These are phyloP conservation scores for Eubucco bourcierii DNA, from an alignment of 2,113 vertebrate genomes.

Conservation along the genomic window DNA sequence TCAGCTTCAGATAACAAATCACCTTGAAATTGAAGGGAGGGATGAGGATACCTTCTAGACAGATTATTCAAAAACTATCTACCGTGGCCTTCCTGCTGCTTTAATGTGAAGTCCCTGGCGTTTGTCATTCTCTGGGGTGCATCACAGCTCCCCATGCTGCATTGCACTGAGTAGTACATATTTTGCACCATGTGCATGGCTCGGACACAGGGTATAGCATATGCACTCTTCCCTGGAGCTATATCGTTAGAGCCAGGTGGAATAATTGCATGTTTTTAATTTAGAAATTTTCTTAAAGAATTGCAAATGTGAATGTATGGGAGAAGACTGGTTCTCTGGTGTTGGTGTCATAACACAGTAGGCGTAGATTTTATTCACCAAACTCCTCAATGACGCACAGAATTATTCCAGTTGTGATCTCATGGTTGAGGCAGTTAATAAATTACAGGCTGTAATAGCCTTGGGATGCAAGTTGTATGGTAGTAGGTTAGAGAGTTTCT, in stretches of 20 bases:
- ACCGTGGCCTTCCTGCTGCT: background rate
- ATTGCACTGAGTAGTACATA: background rate
- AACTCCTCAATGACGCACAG: background rate
- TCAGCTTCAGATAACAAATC: background rate
- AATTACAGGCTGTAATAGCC: slow-evolving; percentile 1
- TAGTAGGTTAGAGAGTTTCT: slow-evolving; percentile 30
- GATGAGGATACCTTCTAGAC: background rate
- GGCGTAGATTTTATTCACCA: background rate
- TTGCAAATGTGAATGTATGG: background rate
- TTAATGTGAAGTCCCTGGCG: background rate
- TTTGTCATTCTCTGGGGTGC: background rate
- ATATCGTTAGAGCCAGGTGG: background rate
- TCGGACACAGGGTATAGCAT: background rate
- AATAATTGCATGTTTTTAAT: background rate
- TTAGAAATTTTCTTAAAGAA: background rate
- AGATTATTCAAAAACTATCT: background rate
- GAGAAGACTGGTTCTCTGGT: background rate
- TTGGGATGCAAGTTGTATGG: background rate
- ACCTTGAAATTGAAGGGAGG: background rate
- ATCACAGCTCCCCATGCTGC: background rate
- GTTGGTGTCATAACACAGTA: background rate
- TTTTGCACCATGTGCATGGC: background rate
- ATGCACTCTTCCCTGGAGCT: background rate
- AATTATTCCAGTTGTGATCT: slow-evolving; percentile 5
- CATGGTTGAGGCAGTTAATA: background rate